Percentiles rank a stretch among this genome's conserved stretches.
Evolutionary conservation across 2,797 vertebrate genomes (phyloP).

Genomic region (Hyperoplus lanceolatus): DNA sequence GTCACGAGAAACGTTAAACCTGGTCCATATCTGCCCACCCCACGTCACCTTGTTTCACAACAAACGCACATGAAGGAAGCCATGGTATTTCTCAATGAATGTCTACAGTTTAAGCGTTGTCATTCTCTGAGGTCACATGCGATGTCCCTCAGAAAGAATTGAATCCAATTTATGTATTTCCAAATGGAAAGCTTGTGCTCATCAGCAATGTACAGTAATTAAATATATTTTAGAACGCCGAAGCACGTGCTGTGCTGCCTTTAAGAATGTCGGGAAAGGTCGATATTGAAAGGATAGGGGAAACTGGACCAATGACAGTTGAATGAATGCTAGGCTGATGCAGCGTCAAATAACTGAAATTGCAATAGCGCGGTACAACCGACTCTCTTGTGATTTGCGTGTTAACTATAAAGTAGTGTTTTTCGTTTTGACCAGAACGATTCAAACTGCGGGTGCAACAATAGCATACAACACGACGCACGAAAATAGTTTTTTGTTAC

Average conservation of each 20-base stretch:
- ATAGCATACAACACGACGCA: too few relatives aligned
- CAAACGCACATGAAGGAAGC: too few relatives aligned
- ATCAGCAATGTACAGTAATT: neutral
- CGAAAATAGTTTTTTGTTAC: neutral
- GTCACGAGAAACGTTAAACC: neutral
- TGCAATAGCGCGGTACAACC: neutral
- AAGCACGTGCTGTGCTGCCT: constrained; percentile 27
- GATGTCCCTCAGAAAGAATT: neutral
- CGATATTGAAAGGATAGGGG: neutral
- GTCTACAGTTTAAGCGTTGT: neutral
- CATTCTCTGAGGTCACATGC: neutral
- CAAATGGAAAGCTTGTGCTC: neutral
- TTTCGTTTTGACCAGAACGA: neutral
- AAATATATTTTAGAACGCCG: neutral
- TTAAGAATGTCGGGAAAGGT: neutral
- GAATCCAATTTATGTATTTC: neutral
- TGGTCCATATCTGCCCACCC: neutral
- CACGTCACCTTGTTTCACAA: neutral
- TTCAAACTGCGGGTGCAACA: neutral
- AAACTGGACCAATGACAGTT: neutral
- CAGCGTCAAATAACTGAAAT: neutral
- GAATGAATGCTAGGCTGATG: too few relatives aligned
- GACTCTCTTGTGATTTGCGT: neutral
- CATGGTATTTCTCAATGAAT: neutral
- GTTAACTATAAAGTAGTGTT: neutral